phyloP scores from a whole-genome alignment of 2,888 invertebrate genomes.

The Neuroscelio doddi region DNA sequence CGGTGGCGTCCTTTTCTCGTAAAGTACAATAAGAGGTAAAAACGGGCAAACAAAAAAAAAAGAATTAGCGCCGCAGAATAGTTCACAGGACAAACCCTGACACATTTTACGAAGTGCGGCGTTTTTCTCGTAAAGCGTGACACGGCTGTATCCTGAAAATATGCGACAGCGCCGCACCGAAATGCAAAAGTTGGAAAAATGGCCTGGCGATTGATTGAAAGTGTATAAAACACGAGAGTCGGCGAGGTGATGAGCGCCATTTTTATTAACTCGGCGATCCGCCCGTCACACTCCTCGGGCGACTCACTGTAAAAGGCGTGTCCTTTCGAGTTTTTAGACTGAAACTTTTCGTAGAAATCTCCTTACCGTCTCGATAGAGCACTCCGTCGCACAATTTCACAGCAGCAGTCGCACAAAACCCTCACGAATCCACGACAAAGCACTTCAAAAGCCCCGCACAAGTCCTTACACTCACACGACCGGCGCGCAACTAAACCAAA shows the following conservation, averaged over 20 bases:
- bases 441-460: conserved; percentile 40
- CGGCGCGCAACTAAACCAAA: conserved; percentile 69
- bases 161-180: not conserved
- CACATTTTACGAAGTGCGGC: not conserved
- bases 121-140: not conserved
- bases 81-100: conserved; percentile 7
- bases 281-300: conserved; percentile 42
- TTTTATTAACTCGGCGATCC: conserved; percentile 59
- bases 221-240: conserved; percentile 10
- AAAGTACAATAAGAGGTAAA: not conserved
- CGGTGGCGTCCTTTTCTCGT: too few relatives aligned
- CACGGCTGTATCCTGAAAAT: not conserved
- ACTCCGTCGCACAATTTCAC: conserved; percentile 60
- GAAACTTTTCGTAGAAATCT: conserved; percentile 14
- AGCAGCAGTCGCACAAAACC: conserved; percentile 62
- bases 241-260: conserved; percentile 60
- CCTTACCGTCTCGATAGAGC: conserved; percentile 64
- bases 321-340: conserved; percentile 31
- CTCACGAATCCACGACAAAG: conserved; percentile 43
- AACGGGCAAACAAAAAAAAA: not conserved
- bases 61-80: conserved; percentile 1
- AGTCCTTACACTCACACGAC: conserved; percentile 64
- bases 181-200: not conserved
- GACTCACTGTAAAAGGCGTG: conserved; percentile 33
- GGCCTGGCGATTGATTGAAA: not conserved